Base-by-base conservation (phyloP, 2,797 vertebrate genomes). In the Glyptemys insculpta region DNA sequence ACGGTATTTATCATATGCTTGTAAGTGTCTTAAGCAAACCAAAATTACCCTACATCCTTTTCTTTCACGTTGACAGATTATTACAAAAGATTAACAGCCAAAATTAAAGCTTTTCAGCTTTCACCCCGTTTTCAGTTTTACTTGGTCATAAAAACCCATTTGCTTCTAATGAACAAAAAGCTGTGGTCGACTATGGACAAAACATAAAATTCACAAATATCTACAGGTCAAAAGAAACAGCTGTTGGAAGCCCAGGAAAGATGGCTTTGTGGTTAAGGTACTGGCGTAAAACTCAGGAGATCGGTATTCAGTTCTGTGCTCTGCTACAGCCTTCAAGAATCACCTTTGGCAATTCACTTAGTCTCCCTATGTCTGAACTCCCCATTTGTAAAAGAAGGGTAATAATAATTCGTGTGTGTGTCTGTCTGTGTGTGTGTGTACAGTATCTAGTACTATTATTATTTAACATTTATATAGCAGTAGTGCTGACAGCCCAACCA, bases 31-130 rank as follows among this genome's bases (percentile, higher is more conserved):
- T 65, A 85, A 79, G 74, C 89, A 76, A 79, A 16, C 34, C 74
- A 82, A 81, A 94, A 83, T 86, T 47, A 3, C 29, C n/a, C n/a
- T 41, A 72, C 21, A 41, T 23, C 37, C 18, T 41, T 1, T 62
- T 44, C 15, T 74, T 93, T 87, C 53, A 90, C 81, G 3, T 2
- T 53, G 44, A 18, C 52, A 41, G 44, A 85, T 59, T 83, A 62
- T n/a, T 87, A 83, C 85, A 85, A 84, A 3, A 3, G 1, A 37
- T 68, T 10, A 19, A 68, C 5, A 90, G 52, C 12, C 81, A 85
- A 94, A 90, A 79, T 72, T 72, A 81, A 53, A 88, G 56, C 82
- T 31, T 88, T 81, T 88, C 83, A 37, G 12, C 91, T 85, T 85
- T 50, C 85, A 37, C 81, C 41, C 41, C 50, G 37, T 1, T 11